Base-by-base conservation (phyloP, 2,888 invertebrate species). In the Beris morrisii region DNA sequence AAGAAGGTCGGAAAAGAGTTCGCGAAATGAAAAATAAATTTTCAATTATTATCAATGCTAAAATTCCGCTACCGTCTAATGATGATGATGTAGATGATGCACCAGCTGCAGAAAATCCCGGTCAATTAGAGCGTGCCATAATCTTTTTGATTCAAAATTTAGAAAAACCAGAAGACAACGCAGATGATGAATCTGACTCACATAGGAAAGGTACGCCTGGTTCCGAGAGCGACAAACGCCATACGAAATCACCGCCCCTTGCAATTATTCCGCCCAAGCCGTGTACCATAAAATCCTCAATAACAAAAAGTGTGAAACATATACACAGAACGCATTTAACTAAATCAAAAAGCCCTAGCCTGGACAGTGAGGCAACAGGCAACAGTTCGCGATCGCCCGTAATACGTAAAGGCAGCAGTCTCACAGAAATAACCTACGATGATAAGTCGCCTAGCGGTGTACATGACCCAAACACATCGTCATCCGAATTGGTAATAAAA, bases 1-100 rank as follows among this genome's bases (percentile, higher is more conserved):
- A 88, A 69, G 92, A 92, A 74, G 93, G 93, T 11, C 82, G 84
- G 69, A 82, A 84, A 67, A 85, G 90, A 74, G 87, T 91, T 70
- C 84, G 86, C 58, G 89, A 92, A 72, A 93, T 93, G 92, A 92
- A 91, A 76, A 84, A 84, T 69, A 86, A 88, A 76, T 93, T 88
- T 81, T 89, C 92, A 7, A 88, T 90, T 1, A 85, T 88, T 67
- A 84, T 87, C 12, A 83, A 86, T 72, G 81, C 83, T 52, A 82
- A 83, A 64, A 83, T 83, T 69, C 80, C 82, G 55, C 74, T 74
- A 43, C 76, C 77, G 44, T 22, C 22, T 22, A 22, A 22, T 22
- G 22, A 22, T 22, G 22, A 22, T 22, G 22, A 22, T 22, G 74
- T 76, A 3, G 67, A 73, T 13, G 80, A 80, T 75, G 77, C 77